phyloP scores from a whole-genome alignment of 2,888 invertebrate genomes.

The Lobophora halterata region DNA sequence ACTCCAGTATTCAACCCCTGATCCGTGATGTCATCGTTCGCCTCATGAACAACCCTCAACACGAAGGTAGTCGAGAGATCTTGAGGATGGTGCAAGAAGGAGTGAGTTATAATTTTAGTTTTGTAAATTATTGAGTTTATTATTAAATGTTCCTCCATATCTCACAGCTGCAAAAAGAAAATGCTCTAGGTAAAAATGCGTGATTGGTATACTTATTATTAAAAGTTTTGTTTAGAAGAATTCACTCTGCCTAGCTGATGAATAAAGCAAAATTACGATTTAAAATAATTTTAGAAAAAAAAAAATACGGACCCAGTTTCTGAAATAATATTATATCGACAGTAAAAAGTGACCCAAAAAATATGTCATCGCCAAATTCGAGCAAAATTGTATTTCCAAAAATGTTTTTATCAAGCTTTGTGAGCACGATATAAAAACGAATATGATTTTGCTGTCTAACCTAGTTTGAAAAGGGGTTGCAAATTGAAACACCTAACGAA shows the following conservation, averaged over 20 bases:
- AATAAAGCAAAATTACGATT: too few species aligned
- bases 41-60: conserved; percentile 88
- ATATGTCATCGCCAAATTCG: conserved; percentile 18
- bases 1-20: conserved; percentile 89
- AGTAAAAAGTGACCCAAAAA: background rate
- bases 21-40: conserved; percentile 85
- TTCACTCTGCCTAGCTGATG: too few species aligned
- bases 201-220: too few species aligned
- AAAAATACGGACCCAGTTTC: too few species aligned
- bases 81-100: conserved; percentile 92
- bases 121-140: too few species aligned
- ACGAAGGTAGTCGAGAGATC: conserved; percentile 83
- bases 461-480: conserved; percentile 37
- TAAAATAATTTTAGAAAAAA: too few species aligned
- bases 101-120: too few species aligned
- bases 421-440: conserved; percentile 11
- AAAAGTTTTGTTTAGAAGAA: too few species aligned
- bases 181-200: too few species aligned
- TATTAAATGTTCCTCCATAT: too few species aligned
- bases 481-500: conserved; percentile 59
- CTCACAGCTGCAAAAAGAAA: too few species aligned
- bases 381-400: conserved; percentile 5
- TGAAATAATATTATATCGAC: background rate
- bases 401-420: conserved; percentile 3
- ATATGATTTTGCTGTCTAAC: conserved; percentile 25